Conservation (phyloP, 2,113 vertebrate genomes). For the Trogon surrucura region DNA sequence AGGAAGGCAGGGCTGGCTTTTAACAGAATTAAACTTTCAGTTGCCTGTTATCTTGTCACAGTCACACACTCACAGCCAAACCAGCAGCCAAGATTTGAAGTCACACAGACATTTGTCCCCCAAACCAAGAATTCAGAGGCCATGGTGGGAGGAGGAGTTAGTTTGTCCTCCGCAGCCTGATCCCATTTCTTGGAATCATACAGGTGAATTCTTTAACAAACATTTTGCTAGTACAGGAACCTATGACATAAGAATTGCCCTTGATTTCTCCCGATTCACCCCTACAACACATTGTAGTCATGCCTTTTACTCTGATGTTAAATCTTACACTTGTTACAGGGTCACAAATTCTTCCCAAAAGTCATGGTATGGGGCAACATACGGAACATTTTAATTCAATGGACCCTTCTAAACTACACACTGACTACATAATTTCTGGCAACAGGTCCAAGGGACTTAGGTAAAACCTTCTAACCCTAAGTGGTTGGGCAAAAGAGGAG, state of each 20-base stretch:
- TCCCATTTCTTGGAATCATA: not conserved
- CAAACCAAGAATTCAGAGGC: not conserved
- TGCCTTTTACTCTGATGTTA: not conserved
- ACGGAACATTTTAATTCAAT: not conserved
- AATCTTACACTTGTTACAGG: not conserved
- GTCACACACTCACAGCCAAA: not conserved
- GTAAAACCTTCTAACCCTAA: not conserved
- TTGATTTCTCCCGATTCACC: conserved; percentile 21
- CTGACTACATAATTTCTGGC: not conserved
- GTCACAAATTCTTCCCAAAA: not conserved
- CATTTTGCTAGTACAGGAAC: not conserved
- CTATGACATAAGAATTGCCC: conserved; percentile 6
- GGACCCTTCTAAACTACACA: not conserved
- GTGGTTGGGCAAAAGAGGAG: not conserved
- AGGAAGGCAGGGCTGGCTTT: conserved; percentile 29
- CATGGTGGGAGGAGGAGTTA: not conserved
- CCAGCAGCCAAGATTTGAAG: conserved; percentile 19
- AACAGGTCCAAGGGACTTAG: not conserved
- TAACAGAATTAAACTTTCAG: conserved; percentile 57
- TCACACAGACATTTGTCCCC: not conserved
- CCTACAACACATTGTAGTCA: not conserved
- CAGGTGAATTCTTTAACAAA: not conserved
- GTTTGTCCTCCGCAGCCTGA: not conserved
- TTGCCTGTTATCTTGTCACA: conserved; percentile 48
- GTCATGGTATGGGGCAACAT: not conserved